These are phyloP conservation scores for Pycnomerus fuliginosus DNA, from an alignment of 2,888 invertebrate species.

Conservation along the genomic window DNA sequence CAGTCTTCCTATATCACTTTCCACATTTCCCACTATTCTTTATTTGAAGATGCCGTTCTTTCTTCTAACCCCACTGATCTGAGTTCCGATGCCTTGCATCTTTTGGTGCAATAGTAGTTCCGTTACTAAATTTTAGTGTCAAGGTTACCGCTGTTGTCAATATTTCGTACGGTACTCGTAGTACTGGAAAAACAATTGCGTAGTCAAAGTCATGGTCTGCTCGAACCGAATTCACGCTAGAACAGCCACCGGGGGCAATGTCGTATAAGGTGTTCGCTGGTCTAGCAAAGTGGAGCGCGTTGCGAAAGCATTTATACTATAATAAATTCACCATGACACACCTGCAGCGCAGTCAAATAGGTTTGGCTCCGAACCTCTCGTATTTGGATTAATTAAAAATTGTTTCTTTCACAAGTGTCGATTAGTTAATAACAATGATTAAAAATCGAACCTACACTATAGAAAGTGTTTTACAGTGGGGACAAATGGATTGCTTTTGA, in stretches of 20 bases:
- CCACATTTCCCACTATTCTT: too few species aligned
- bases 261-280: constrained; percentile 18
- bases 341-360: constrained; percentile 13
- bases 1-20: too few species aligned
- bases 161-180: too few species aligned
- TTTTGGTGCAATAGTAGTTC: too few species aligned
- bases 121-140: too few species aligned
- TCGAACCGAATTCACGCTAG: too few species aligned
- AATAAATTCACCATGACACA: constrained; percentile 26
- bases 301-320: constrained; percentile 26
- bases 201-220: too few species aligned
- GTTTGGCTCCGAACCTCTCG: constrained; percentile 5
- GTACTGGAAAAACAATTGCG: too few species aligned
- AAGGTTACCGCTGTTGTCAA: too few species aligned
- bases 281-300: constrained; percentile 23
- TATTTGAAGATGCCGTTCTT: too few species aligned
- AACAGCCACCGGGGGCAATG: constrained; percentile 25
- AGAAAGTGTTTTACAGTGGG: constrained; percentile 60
- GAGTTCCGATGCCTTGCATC: too few species aligned
- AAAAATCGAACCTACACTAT: neutral
- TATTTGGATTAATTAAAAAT: constrained; percentile 16
- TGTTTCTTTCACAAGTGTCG: constrained; percentile 4
- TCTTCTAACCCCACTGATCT: too few species aligned
- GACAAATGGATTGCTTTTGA: constrained; percentile 76
- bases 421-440: constrained; percentile 1